phyloP scores from a whole-genome alignment of 2,113 vertebrate species.

The Anas platyrhynchos region DNA sequence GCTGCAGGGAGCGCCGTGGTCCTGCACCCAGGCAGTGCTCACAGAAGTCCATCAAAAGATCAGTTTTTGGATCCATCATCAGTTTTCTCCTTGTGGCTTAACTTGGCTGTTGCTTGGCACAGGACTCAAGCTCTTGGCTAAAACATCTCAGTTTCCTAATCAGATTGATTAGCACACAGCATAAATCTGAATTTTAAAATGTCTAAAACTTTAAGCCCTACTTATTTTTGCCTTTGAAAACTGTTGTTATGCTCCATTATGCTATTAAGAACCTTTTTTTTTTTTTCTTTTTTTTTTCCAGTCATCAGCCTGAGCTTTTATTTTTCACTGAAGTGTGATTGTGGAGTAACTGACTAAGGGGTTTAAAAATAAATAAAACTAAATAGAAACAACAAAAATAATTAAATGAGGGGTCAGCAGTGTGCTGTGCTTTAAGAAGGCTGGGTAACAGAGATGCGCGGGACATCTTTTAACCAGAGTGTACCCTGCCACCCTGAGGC shows the following conservation, averaged over 20 bases:
- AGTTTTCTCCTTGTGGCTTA: neutral
- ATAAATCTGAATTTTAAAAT: neutral
- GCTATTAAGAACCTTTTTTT: neutral
- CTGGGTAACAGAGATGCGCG: neutral
- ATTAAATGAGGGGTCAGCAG: neutral
- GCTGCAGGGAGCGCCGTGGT: neutral
- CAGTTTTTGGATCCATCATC: neutral
- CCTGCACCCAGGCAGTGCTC: accelerated
- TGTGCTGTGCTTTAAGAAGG: neutral
- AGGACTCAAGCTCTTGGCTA: neutral
- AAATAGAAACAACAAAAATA: neutral
- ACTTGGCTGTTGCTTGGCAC: neutral
- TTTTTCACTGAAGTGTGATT: neutral
- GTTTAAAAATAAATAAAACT: neutral
- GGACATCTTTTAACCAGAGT: accelerated
- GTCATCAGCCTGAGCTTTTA: neutral
- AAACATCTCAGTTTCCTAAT: neutral
- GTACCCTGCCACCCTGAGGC: neutral
- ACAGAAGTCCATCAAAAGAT: neutral
- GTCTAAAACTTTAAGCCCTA: neutral
- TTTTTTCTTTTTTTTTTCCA: neutral
- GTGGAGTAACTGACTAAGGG: neutral
- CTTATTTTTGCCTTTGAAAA: neutral
- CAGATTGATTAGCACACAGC: neutral
- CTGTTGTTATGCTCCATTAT: neutral